phyloP scores from a whole-genome alignment of 2,888 invertebrate species.

The Pyrochroa serraticornis region DNA sequence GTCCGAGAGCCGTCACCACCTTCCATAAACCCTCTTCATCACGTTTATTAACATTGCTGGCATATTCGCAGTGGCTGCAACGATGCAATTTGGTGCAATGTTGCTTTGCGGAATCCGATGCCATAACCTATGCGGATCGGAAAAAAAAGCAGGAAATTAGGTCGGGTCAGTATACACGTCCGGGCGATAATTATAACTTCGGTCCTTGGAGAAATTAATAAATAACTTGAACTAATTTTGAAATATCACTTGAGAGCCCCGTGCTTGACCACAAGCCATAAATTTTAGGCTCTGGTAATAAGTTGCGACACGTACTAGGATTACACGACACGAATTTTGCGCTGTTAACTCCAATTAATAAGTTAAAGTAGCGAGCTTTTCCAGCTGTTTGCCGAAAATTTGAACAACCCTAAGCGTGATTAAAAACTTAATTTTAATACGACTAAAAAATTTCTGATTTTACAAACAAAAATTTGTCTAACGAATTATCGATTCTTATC shows the following conservation, averaged over 20 bases:
- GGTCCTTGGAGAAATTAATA: slow-evolving; percentile 22
- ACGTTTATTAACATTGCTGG: slow-evolving; percentile 3
- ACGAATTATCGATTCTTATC: too few species aligned
- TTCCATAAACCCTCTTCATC: slow-evolving; percentile 8
- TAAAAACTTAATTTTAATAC: too few species aligned
- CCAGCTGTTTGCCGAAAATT: too few species aligned
- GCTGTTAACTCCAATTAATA: too few species aligned
- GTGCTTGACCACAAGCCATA: slow-evolving; percentile 19
- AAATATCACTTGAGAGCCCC: slow-evolving; percentile 12
- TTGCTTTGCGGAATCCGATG: not conserved
- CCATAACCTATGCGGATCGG: not conserved
- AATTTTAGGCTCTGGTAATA: slow-evolving; percentile 11
- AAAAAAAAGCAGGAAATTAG: slow-evolving; percentile 13
- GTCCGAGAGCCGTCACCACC: slow-evolving; percentile 9
- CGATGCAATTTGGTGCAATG: too few species aligned
- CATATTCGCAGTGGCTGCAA: slow-evolving; percentile 2
- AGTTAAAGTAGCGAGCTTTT: too few species aligned
- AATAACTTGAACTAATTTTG: slow-evolving; percentile 25
- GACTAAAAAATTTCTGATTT: too few species aligned
- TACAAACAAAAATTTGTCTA: too few species aligned
- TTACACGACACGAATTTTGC: not conserved
- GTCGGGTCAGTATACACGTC: slow-evolving; percentile 4
- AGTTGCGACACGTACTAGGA: not conserved
- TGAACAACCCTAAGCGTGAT: too few species aligned
- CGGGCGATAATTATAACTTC: slow-evolving; percentile 6